Percentiles rank a stretch among this genome's conserved stretches.
These are phyloP conservation scores for Semnornis frantzii DNA, from an alignment of 2,113 vertebrate species.

Conservation along the genomic window DNA sequence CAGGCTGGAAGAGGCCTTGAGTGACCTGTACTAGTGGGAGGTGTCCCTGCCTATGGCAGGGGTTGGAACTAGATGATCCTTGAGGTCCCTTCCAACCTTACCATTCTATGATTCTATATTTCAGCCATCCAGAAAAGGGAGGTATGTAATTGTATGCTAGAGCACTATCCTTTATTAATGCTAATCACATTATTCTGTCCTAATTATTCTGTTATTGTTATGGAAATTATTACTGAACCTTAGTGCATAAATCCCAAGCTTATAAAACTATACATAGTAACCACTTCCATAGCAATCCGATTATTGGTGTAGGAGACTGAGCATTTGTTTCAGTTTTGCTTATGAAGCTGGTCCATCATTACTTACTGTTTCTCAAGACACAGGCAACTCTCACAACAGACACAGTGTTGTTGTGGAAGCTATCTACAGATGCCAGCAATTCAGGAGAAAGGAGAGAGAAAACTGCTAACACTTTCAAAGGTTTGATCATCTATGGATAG, in stretches of 20 bases:
- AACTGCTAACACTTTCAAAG: neutral
- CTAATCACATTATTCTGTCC: neutral
- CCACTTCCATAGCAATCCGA: neutral
- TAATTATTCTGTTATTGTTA: slow-evolving; percentile 17
- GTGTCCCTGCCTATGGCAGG: no score
- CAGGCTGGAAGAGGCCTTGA: no score
- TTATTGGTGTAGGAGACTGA: neutral
- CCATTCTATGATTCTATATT: neutral
- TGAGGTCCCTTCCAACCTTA: no score
- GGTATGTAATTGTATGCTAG: neutral
- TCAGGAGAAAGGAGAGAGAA: neutral
- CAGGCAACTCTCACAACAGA: neutral
- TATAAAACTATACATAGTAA: neutral
- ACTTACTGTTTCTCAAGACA: neutral
- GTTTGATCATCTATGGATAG: neutral
- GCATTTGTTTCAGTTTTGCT: neutral
- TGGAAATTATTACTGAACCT: neutral
- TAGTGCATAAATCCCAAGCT: neutral
- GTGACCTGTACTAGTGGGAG: no score
- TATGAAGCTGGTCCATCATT: neutral
- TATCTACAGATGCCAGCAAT: neutral
- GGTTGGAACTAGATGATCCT: no score
- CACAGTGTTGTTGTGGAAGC: neutral
- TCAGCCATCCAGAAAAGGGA: neutral
- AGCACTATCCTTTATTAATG: neutral